Base-by-base conservation (phyloP, 92 coral and sea anemone species). In the Zoanthus solanderi region DNA sequence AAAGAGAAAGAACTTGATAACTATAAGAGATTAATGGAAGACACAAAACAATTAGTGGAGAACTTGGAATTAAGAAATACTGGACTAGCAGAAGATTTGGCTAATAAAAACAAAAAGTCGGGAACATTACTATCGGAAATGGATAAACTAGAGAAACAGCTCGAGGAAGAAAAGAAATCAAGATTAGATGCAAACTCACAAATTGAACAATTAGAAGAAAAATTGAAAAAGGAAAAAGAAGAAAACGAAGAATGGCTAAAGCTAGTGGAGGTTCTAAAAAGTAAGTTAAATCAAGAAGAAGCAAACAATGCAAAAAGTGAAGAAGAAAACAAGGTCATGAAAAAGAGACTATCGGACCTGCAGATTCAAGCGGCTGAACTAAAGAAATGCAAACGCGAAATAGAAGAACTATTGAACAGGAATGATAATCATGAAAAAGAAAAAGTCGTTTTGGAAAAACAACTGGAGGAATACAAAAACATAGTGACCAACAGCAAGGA, bases 401-500 rank as follows among this genome's bases (percentile, higher is more conserved):
- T 92, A 91, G 91, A 88, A 17, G 80, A 85, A 46, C 92, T 96
- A 5, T 44, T 78, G 71, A 87, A 76, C 76, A 86, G 81, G 56
- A 61, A 93, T 13, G 94, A 95, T 34, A 85, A 47, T 29, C 93
- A 86, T 29, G 96, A 93, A 75, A 88, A 83, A 57, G 93, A 92
- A 57, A 94, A 91, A 75, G 79, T 63, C 18, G 91, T 89, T 28
- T 92, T 92, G 44, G 94, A 92, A 47, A 86, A 71, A 46, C 73
- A 90, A 23, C 87, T 94, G 11, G 92, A 88, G 46, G 84, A 93
- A 10, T 90, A 92, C 54, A 88, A 92, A 13, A 85, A 91, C 3
- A 83, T 94, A 58, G 79, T 94, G 44, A 95, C 92, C 67, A 98
- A 91, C 71, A 95, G 16, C 88, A 95, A 94, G 91, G 88, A 95